A percentile compares a stretch with the other conserved stretches of the same genome.
Evolutionary conservation across 2,797 vertebrate genomes (phyloP).

Genomic region (Cyprinodon diabolis): DNA sequence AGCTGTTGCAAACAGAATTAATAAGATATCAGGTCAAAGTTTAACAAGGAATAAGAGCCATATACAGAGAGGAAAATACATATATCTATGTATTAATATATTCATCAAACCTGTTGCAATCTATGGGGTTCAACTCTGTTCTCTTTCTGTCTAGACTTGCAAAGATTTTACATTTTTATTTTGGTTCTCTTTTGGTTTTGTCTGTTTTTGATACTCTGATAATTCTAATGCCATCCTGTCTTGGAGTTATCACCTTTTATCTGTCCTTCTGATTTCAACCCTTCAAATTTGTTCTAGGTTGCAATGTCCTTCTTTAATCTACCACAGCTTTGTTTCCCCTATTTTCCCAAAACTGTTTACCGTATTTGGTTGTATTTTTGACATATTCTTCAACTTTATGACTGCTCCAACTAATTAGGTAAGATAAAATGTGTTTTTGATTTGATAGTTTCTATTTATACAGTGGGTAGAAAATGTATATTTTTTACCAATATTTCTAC

Average conservation of each 20-base stretch:
- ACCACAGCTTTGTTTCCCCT: background rate
- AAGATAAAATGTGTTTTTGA: background rate
- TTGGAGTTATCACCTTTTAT: background rate
- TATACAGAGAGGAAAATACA: slow-evolving; percentile 22
- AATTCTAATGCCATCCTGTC: background rate
- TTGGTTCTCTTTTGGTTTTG: background rate
- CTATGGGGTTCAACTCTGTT: background rate
- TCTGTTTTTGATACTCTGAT: background rate
- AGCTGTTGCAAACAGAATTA: slow-evolving; percentile 25
- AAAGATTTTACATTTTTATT: background rate
- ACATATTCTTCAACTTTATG: background rate
- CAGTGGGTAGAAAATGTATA: background rate
- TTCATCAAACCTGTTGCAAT: background rate
- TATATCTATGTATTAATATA: slow-evolving; percentile 29
- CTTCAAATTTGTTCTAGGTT: background rate
- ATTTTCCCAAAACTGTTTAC: background rate
- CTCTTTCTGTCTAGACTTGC: background rate
- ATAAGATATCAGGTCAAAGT: slow-evolving; percentile 24
- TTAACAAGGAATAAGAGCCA: slow-evolving; percentile 22
- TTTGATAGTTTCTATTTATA: background rate
- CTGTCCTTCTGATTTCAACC: background rate
- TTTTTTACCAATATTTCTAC: too few species aligned
- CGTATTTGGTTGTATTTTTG: background rate
- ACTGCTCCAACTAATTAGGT: background rate
- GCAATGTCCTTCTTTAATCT: background rate